A percentile compares a stretch with the other conserved stretches of the same genome.
Conservation (phyloP, 2,113 vertebrate genomes). For the Haemorhous mexicanus region DNA sequence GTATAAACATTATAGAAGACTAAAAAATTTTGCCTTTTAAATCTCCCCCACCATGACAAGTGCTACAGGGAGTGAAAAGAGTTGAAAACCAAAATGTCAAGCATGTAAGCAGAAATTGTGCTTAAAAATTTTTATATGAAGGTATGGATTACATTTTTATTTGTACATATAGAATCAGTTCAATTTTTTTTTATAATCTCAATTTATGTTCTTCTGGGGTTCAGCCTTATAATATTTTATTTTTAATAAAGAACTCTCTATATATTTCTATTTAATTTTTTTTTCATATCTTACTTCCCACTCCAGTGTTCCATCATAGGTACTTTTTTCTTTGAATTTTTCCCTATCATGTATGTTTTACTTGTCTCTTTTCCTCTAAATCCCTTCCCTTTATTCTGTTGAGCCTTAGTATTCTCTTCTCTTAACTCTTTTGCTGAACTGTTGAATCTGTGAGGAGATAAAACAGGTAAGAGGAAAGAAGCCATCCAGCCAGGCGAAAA, state of each 20-base stretch:
- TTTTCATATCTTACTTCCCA: background rate
- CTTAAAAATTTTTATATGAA: background rate
- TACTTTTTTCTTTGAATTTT: background rate
- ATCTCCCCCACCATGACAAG: background rate
- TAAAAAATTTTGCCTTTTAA: background rate
- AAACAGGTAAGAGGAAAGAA: background rate
- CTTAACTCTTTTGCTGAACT: background rate
- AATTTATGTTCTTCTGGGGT: background rate
- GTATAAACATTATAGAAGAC: background rate
- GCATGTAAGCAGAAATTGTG: background rate
- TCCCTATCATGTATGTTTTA: fast-evolving
- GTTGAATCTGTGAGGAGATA: background rate
- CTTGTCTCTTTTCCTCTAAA: background rate
- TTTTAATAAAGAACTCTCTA: background rate
- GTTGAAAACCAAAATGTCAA: fast-evolving
- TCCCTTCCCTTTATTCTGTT: background rate
- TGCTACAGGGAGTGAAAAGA: background rate
- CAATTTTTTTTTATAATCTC: background rate
- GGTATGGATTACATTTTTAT: background rate
- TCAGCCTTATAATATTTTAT: background rate
- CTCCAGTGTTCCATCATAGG: background rate
- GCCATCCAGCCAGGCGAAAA: background rate
- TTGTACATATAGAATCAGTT: background rate
- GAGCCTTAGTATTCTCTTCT: background rate
- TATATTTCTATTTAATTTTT: background rate